Conservation (phyloP, 2,797 vertebrate species). For the Rachycentron canadum region DNA sequence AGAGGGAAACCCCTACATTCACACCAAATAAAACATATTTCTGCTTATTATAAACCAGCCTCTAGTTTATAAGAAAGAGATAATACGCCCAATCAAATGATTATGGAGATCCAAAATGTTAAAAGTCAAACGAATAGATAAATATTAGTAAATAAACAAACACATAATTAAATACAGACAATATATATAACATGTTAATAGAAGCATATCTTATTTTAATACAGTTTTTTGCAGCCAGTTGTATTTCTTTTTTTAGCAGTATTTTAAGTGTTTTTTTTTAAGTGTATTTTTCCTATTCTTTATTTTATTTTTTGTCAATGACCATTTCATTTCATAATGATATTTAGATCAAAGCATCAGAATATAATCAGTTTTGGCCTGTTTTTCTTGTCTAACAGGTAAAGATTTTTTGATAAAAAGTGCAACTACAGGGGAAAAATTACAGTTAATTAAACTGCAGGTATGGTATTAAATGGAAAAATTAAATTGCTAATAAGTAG, state of each 20-base stretch:
- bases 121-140: conserved; percentile 8
- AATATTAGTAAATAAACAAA: not conserved
- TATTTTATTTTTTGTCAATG: not conserved
- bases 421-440: not conserved
- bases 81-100: conserved; percentile 23
- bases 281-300: not conserved
- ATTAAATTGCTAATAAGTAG: not conserved
- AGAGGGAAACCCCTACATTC: conserved; percentile 38
- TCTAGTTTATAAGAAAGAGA: conserved; percentile 19
- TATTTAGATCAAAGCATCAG: not conserved
- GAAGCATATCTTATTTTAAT: conserved; percentile 15
- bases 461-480: not conserved
- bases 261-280: not conserved
- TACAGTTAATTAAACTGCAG: not conserved
- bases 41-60: conserved; percentile 27
- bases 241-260: not conserved
- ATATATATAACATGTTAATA: too few species aligned
- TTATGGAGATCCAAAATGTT: conserved; percentile 29
- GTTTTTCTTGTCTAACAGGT: not conserved
- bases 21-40: conserved; percentile 32
- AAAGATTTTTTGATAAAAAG: not conserved
- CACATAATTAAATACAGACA: not conserved
- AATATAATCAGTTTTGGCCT: not conserved
- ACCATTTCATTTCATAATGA: not conserved
- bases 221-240: not conserved